Evolutionary conservation across 2,113 vertebrate genomes (phyloP).

Genomic region (Mellivora capensis): DNA sequence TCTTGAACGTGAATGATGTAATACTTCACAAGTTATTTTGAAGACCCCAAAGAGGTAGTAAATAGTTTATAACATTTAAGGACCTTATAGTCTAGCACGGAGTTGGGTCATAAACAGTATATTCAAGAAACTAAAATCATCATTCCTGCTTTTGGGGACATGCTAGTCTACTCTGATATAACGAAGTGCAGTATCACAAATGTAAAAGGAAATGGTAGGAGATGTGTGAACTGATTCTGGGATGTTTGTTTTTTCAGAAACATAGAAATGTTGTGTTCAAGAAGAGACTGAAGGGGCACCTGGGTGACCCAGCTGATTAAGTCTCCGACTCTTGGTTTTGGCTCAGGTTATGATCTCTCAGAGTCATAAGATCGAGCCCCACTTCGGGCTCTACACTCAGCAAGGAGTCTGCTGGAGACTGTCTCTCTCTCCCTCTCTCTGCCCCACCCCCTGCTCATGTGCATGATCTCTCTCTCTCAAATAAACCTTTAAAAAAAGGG

Average conservation of each 20-base stretch:
- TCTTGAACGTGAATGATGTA: neutral
- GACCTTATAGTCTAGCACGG: neutral
- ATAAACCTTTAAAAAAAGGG: too few relatives aligned
- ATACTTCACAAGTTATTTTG: neutral
- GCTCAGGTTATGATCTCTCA: neutral
- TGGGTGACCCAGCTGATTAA: neutral
- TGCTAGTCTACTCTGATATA: neutral
- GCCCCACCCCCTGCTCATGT: neutral
- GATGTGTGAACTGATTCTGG: neutral
- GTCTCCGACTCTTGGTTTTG: neutral
- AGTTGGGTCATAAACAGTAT: neutral
- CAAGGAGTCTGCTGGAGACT: neutral
- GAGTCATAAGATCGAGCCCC: neutral
- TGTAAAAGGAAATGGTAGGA: neutral
- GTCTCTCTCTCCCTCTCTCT: neutral
- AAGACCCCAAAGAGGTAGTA: neutral
- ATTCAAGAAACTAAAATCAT: neutral
- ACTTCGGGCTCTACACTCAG: neutral
- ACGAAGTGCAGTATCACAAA: neutral
- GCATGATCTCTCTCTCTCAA: neutral
- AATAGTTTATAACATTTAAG: neutral
- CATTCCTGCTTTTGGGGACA: neutral
- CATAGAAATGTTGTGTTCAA: neutral
- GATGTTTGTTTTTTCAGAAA: neutral
- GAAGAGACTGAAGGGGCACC: neutral